phyloP scores from a whole-genome alignment of 2,888 invertebrate species.

The Magallana nippona region DNA sequence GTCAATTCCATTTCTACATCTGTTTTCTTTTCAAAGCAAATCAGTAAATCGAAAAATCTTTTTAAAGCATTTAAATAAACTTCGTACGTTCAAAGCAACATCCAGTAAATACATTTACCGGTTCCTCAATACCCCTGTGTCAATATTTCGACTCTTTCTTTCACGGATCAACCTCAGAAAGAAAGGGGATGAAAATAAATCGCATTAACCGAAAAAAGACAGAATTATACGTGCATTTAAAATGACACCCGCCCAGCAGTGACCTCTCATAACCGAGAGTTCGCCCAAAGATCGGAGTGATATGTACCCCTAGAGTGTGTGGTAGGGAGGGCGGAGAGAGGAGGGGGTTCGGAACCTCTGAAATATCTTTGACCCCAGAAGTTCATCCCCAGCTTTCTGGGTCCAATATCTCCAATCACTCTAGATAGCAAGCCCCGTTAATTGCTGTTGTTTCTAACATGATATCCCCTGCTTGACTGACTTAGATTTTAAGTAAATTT shows the following conservation, averaged over 20 bases:
- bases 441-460: neutral
- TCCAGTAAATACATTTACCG: conserved; percentile 3
- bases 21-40: conserved; percentile 2
- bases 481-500: neutral
- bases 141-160: neutral
- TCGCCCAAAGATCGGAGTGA: neutral
- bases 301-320: neutral
- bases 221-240: neutral
- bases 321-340: too few relatives aligned
- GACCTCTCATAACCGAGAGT: neutral
- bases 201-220: conserved; percentile 10
- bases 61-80: conserved; percentile 33
- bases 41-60: conserved; percentile 21
- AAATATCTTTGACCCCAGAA: too few relatives aligned
- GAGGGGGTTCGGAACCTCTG: too few relatives aligned
- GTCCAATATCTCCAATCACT: too few relatives aligned
- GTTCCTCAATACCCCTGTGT: neutral
- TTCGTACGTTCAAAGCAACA: conserved; percentile 15
- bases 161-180: neutral
- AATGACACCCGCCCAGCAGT: neutral
- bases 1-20: conserved; percentile 16
- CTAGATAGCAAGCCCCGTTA: too few relatives aligned
- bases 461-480: neutral
- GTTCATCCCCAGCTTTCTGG: too few relatives aligned
- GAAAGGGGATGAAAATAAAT: neutral